A percentile compares a stretch with the other conserved stretches of the same genome.
Conservation (phyloP, 2,888 invertebrate species). For the Athalia circularis region DNA sequence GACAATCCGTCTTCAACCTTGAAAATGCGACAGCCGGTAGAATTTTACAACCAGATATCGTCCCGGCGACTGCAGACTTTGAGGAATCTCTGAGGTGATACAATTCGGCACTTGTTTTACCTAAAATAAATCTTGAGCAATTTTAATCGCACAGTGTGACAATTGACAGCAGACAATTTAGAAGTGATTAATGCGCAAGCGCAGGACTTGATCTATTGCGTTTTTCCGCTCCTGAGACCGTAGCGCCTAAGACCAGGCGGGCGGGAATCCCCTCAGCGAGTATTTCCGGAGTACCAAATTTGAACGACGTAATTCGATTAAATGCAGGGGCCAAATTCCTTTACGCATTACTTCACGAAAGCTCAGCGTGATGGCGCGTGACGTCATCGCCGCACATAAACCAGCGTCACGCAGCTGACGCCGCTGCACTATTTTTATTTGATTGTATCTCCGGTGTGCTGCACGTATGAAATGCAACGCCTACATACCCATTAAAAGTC, state of each 20-base stretch:
- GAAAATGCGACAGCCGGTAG: not conserved
- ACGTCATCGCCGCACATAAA: slow-evolving; percentile 9
- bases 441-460: too few species aligned
- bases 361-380: slow-evolving; percentile 19
- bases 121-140: not conserved
- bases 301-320: not conserved
- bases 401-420: not conserved
- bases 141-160: not conserved
- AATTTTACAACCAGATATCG: not conserved
- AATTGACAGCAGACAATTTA: not conserved
- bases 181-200: not conserved
- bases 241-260: not conserved
- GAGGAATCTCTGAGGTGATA: not conserved
- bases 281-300: too few species aligned
- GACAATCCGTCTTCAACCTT: not conserved
- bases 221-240: not conserved
- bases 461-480: too few species aligned
- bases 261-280: too few species aligned
- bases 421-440: too few species aligned
- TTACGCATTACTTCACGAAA: not conserved
- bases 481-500: too few species aligned
- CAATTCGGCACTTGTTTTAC: not conserved
- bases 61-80: not conserved
- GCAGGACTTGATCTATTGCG: too few species aligned
- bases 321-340: not conserved